Conservation (phyloP, 2,888 invertebrate species). For the Junonia oenone region DNA sequence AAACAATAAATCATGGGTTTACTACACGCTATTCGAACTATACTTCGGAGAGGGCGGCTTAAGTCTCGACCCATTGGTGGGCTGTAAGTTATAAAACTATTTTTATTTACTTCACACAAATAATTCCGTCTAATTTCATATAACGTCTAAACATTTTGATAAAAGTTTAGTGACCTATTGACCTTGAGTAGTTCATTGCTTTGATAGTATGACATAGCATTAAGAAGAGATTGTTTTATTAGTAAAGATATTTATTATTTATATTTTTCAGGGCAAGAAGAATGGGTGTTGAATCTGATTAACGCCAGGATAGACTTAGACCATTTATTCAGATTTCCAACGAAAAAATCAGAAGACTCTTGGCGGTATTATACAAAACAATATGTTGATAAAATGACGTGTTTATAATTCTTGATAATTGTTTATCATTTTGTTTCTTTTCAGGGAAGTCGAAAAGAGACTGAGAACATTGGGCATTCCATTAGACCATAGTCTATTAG, state of each 20-base stretch:
- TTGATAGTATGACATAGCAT: not conserved
- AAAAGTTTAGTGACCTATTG: no score
- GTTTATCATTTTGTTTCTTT: not conserved
- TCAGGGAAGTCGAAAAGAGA: conserved; percentile 64
- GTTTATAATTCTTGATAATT: not conserved
- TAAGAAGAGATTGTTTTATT: no score
- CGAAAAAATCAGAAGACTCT: conserved; percentile 41
- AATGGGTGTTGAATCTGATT: conserved; percentile 63
- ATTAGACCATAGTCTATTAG: conserved; percentile 57
- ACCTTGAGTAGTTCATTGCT: no score
- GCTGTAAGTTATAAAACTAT: conserved; percentile 52
- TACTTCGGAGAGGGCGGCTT: conserved; percentile 63
- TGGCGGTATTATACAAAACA: conserved; percentile 49
- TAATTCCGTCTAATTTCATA: no score
- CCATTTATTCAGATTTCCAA: conserved; percentile 44
- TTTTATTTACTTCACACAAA: conserved; percentile 1
- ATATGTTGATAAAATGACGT: not conserved
- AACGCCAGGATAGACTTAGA: conserved; percentile 53
- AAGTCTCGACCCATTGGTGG: conserved; percentile 58
- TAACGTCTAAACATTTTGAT: no score
- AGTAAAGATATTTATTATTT: no score
- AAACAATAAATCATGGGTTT: conserved; percentile 63
- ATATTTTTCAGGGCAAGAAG: conserved; percentile 59
- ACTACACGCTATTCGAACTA: conserved; percentile 59
- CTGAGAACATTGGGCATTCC: conserved; percentile 56